Evolutionary conservation across 2,888 invertebrate species (phyloP), one percentile per base, ranked within the genome.

Genomic region (Mesoligia furuncula): DNA sequence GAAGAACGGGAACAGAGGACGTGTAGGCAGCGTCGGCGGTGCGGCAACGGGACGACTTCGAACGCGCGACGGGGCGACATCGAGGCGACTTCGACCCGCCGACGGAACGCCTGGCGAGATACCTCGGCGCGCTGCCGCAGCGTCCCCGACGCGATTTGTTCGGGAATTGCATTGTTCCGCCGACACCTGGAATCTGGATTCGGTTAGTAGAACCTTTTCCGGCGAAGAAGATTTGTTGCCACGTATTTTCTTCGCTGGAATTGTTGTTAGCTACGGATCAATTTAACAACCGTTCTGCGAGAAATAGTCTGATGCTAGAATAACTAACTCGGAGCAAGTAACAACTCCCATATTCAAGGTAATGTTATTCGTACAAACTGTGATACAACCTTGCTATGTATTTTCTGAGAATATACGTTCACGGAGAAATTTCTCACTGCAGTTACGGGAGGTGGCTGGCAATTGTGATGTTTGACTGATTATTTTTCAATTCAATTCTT

Each of bases 141-240:
- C 85, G 85, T 83, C 87, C 90, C 89, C 88, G 91, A 91, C 90
- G 90, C 95, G 92, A 95, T 95, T 96, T 95, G 93, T 95, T 93
- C 92, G 87, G 87, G 93, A 94, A 95, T 96, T 95, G 95, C 94
- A 95, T 95, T 95, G 94, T 95, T 92, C 92, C 92, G 91, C 86
- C 91, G 93, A 92, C 95, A 95, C 94, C 95, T 95, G 95, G 93
- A 95, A 93, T 95, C 95, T 93, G 94, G 93, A 95, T 95, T 95
- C 91, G 93, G 94, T 93, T 93, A 93, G 93, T 89, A 89, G 89
- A 90, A 90, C 92, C 90, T 90, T 90, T 90, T 90, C 86, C 88
- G 70, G 83, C 67, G 84, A 90, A 91, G 89, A 89, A 92, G 91
- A 93, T 92, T 93, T 93, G 92, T 92, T 90, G 89, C 86, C 89